phyloP scores from a whole-genome alignment of 1,140 invertebrate species.

The Ericerus pela region DNA sequence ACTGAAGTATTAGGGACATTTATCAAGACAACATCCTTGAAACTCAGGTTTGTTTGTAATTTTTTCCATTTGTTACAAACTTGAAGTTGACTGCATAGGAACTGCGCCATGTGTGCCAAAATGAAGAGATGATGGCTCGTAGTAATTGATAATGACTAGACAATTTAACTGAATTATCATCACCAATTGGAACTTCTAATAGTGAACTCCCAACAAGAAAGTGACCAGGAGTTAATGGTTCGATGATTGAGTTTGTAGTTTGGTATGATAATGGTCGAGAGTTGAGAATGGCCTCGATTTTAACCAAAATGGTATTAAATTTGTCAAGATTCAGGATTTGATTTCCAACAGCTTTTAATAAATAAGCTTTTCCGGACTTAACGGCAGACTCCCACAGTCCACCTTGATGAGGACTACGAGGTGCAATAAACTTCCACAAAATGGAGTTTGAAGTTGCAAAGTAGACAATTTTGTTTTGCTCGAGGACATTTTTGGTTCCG shows the following conservation, averaged over 20 bases:
- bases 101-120: too few relatives aligned
- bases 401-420: neutral
- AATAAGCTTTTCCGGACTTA: neutral
- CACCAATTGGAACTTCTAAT: too few relatives aligned
- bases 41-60: too few relatives aligned
- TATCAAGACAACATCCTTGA: too few relatives aligned
- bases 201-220: slow-evolving; percentile 25
- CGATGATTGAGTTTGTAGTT: neutral
- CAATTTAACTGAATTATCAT: too few relatives aligned
- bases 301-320: slow-evolving; percentile 22
- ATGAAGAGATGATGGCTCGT: too few relatives aligned
- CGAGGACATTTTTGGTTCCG: slow-evolving; percentile 12
- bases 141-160: too few relatives aligned
- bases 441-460: neutral
- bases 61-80: too few relatives aligned
- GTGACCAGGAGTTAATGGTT: slow-evolving; percentile 26
- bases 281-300: slow-evolving; percentile 29
- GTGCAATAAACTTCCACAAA: neutral
- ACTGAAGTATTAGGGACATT: too few relatives aligned
- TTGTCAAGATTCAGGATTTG: slow-evolving; percentile 17
- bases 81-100: too few relatives aligned
- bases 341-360: neutral
- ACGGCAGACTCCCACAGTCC: slow-evolving; percentile 1
- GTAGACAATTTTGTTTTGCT: too few relatives aligned
- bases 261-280: slow-evolving; percentile 22